A percentile compares a stretch with the other conserved stretches of the same genome.
Conservation (phyloP, 2,888 invertebrate species). For the Entomobrya multifasciata region DNA sequence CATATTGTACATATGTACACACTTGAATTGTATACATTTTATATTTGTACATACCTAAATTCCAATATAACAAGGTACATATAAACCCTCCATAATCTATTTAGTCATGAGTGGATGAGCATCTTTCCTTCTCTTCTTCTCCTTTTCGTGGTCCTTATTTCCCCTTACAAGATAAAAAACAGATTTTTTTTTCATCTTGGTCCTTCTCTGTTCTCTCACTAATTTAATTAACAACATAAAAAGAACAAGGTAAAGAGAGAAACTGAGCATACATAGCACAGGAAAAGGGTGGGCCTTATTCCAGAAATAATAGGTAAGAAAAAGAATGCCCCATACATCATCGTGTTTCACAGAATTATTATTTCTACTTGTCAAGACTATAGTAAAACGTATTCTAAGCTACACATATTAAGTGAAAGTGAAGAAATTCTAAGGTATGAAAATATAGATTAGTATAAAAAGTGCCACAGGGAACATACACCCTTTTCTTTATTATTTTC, state of each 20-base stretch:
- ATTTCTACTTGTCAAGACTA: slow-evolving; percentile 2
- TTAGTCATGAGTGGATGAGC: slow-evolving; percentile 46
- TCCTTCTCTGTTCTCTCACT: slow-evolving; percentile 20
- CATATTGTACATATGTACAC: not conserved
- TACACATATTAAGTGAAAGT: no score
- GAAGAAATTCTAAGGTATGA: no score
- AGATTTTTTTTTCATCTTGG: slow-evolving; percentile 15
- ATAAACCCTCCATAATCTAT: slow-evolving; percentile 32
- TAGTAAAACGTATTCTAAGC: no score
- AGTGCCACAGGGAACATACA: no score
- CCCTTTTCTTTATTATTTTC: no score
- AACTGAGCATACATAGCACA: slow-evolving; percentile 1
- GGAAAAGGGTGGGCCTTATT: no score
- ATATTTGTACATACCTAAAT: not conserved
- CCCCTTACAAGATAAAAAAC: not conserved
- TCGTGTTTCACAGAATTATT: slow-evolving; percentile 6
- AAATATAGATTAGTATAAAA: no score
- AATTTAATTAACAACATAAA: slow-evolving; percentile 55
- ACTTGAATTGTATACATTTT: not conserved
- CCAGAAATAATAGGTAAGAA: no score
- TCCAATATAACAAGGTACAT: no score
- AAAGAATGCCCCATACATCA: no score
- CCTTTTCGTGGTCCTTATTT: slow-evolving; percentile 24
- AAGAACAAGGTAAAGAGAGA: not conserved
- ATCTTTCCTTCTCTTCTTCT: slow-evolving; percentile 5